Evolutionary conservation across 2,797 vertebrate genomes (phyloP).

Genomic region (Propithecus perrieri): DNA sequence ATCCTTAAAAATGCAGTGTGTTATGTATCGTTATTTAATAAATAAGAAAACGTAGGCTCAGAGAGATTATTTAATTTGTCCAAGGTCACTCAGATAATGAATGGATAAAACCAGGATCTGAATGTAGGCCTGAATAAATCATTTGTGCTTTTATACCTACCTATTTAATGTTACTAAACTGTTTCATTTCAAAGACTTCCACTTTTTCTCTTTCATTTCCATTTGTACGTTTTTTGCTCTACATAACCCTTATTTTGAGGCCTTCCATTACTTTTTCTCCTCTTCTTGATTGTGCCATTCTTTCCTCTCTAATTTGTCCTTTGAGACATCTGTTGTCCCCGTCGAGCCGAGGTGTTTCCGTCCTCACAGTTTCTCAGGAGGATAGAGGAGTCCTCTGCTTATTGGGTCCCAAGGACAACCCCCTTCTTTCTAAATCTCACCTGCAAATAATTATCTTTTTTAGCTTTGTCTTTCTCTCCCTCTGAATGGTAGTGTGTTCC

Average conservation of each 20-base stretch:
- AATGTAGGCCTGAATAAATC: not conserved
- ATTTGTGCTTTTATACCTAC: not conserved
- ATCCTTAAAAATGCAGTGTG: not conserved
- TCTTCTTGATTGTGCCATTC: not conserved
- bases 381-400: not conserved
- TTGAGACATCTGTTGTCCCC: not conserved
- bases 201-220: not conserved
- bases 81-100: not conserved
- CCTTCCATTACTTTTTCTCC: not conserved
- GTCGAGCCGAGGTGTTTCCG: not conserved
- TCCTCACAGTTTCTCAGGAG: not conserved
- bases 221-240: not conserved
- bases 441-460: not conserved
- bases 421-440: not conserved
- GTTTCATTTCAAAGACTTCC: not conserved
- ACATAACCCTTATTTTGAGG: not conserved
- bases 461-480: not conserved
- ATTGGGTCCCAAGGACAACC: not conserved
- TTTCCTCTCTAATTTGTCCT: not conserved
- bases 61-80: not conserved
- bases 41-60: not conserved
- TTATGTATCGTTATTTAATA: not conserved
- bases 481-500: not conserved
- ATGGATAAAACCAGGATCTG: not conserved
- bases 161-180: not conserved